Evolutionary conservation across 2,113 vertebrate genomes (phyloP), one percentile per base, ranked within the genome.

Genomic region (Malurus alboscapulatus): DNA sequence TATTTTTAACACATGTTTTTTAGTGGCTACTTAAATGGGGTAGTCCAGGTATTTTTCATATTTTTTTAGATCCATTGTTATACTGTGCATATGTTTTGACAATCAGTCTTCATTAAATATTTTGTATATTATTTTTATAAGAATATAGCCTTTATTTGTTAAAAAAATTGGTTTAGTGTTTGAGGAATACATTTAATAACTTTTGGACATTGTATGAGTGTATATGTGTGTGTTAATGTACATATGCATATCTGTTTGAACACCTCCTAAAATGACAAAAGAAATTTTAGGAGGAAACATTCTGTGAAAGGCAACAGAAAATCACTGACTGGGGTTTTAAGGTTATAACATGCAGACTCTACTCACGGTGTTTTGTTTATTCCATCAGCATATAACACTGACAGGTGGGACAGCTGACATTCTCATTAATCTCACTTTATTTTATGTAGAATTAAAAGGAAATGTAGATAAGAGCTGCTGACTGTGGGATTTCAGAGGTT

Each of bases 361-460:
- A 4, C 40, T 78, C 75, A 59, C 2, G 1, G 17, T 71, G 17
- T 26, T 71, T 27, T 92, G 17, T 88, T 92, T 92, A 63, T 86
- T 88, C n/a, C 69, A 53, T 78, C 80, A 84, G 61, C 61, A 50
- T n/a, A 61, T 84, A 92, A 71, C 38, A 45, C 40, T 81, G 88
- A 68, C 53, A 68, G 92, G 61, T 21, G 8, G 10, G 36, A 77
- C 69, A 92, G 69, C 61, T 93, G 88, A 71, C 84, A 74, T 88
- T 95, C 65, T 90, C 76, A 90, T 92, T 93, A 93, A 94, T 92
- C 57, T 96, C 65, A 81, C 66, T 92, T 90, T 73, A 91, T 89
- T 92, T 85, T 81, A 61, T 42, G 53, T 87, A 65, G 80, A 88
- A 84, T 90, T 84, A 84, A 86, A 83, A 91, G 42, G 36, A 95